A percentile compares a stretch with the other conserved stretches of the same genome.
Evolutionary conservation across 2,113 vertebrate genomes (phyloP).

Genomic region (Gymnarchus niloticus): DNA sequence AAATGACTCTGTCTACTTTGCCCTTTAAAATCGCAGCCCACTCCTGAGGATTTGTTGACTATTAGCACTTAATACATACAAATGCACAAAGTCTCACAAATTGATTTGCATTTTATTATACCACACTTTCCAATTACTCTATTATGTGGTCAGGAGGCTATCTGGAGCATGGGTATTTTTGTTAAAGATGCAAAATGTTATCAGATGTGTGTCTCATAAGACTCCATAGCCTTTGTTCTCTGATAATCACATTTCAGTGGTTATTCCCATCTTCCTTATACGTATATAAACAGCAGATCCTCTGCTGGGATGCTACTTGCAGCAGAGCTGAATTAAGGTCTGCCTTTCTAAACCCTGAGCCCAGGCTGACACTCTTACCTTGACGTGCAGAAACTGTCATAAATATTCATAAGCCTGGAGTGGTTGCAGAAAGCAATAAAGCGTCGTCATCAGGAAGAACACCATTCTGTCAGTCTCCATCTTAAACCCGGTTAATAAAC

Average conservation of each 20-base stretch:
- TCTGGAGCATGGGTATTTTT: constrained; percentile 46
- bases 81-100: constrained; percentile 52
- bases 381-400: constrained; percentile 49
- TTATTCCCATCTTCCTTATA: background rate
- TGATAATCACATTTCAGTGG: background rate
- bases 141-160: constrained; percentile 51
- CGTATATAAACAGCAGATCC: background rate
- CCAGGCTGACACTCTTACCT: constrained; percentile 53
- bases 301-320: background rate
- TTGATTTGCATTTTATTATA: constrained; percentile 51
- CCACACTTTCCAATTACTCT: constrained; percentile 53
- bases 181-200: constrained; percentile 29
- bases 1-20: constrained; percentile 51
- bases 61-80: constrained; percentile 68
- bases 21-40: constrained; percentile 62
- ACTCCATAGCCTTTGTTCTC: background rate
- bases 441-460: constrained; percentile 60
- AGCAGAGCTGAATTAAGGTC: background rate
- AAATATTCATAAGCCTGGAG: constrained; percentile 62
- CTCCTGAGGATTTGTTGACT: constrained; percentile 52
- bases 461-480: constrained; percentile 50
- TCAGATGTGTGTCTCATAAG: constrained; percentile 32
- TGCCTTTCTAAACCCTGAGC: constrained; percentile 30
- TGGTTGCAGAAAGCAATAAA: constrained; percentile 58
- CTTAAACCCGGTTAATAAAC: constrained; percentile 60